phyloP scores from a whole-genome alignment of 2,888 invertebrate genomes.

The Ennomos fuscantarius region DNA sequence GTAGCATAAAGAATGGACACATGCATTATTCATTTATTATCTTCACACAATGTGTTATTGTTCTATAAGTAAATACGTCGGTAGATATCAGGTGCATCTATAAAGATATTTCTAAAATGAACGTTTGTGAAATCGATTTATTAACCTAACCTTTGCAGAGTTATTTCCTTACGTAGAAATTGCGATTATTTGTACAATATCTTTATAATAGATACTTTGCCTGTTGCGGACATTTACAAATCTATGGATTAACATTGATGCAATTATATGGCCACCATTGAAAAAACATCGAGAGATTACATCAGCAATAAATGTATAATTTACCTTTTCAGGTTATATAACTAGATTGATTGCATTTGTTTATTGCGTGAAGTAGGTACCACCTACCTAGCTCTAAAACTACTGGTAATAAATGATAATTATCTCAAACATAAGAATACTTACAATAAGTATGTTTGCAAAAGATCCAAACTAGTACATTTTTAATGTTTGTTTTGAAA shows the following conservation, averaged over 20 bases:
- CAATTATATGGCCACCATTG: neutral
- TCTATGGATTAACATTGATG: neutral
- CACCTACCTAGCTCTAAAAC: neutral
- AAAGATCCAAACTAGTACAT: too few species aligned
- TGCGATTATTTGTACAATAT: too few species aligned
- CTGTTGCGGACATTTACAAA: too few species aligned
- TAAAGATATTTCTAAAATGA: too few species aligned
- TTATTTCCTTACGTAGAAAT: too few species aligned
- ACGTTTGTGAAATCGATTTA: too few species aligned
- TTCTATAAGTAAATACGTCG: neutral
- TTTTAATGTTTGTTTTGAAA: too few species aligned
- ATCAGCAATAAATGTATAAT: conserved; percentile 1
- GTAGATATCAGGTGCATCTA: too few species aligned
- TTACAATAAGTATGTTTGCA: too few species aligned
- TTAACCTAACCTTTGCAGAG: too few species aligned
- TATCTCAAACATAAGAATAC: too few species aligned
- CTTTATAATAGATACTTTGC: too few species aligned
- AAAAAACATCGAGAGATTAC: conserved; percentile 5
- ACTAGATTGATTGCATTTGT: conserved; percentile 26
- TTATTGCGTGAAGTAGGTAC: conserved; percentile 22
- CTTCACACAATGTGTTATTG: conserved; percentile 20
- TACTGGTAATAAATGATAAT: neutral
- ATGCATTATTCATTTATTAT: conserved; percentile 2
- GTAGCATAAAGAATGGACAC: conserved; percentile 29
- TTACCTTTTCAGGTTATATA: conserved; percentile 22